Conservation (phyloP, 2,113 vertebrate species). For the Myodes glareolus region DNA sequence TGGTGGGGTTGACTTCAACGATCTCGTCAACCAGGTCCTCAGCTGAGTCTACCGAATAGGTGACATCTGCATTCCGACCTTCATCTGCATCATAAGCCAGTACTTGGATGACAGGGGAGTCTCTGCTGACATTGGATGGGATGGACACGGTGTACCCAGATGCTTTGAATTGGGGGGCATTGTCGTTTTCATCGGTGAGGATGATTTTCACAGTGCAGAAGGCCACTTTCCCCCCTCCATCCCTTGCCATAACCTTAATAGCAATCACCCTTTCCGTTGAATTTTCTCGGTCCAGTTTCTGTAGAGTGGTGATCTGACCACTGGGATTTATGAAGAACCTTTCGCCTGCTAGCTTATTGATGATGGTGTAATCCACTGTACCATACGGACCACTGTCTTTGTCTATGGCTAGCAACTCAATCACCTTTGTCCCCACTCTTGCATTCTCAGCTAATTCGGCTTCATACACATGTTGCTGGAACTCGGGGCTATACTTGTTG, state of each 20-base stretch:
- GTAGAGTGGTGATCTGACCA: slow-evolving; percentile 92
- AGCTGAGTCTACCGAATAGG: slow-evolving; percentile 92
- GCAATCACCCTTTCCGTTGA: slow-evolving; percentile 94
- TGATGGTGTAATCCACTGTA: slow-evolving; percentile 96
- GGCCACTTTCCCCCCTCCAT: slow-evolving; percentile 94
- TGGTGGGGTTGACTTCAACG: slow-evolving; percentile 95
- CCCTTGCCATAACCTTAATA: slow-evolving; percentile 97
- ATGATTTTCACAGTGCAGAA: slow-evolving; percentile 98
- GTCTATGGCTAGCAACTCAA: slow-evolving; percentile 93
- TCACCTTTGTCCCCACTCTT: slow-evolving; percentile 95
- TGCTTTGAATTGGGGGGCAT: slow-evolving; percentile 94
- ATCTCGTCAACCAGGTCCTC: slow-evolving; percentile 91
- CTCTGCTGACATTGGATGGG: slow-evolving; percentile 94
- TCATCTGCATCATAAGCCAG: slow-evolving; percentile 97
- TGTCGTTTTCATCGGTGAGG: slow-evolving; percentile 98
- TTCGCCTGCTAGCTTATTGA: slow-evolving; percentile 96
- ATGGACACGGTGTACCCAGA: slow-evolving; percentile 94
- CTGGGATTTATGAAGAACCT: slow-evolving; percentile 92
- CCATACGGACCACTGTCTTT: slow-evolving; percentile 95
- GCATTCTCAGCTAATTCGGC: slow-evolving; percentile 97
- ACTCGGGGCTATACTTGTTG: slow-evolving; percentile 94
- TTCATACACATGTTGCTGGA: slow-evolving; percentile 93
- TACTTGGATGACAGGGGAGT: slow-evolving; percentile 94
- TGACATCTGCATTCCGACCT: slow-evolving; percentile 96
- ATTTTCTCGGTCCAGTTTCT: slow-evolving; percentile 96